Base-by-base conservation (phyloP, 1,140 invertebrate genomes). In the Neodiprion pinetum region DNA sequence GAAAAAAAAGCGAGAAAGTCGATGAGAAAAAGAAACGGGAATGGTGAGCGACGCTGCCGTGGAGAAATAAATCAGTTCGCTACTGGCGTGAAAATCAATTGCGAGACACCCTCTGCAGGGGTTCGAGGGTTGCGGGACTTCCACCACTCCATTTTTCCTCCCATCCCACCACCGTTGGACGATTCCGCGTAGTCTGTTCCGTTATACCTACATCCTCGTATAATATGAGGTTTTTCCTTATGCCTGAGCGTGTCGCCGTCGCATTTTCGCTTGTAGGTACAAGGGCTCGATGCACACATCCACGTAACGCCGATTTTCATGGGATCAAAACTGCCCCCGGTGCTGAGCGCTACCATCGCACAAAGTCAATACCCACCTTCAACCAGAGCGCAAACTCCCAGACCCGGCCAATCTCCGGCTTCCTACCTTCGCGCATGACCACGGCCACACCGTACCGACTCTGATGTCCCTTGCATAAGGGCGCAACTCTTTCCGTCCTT, bases 81-180 rank as follows among this genome's bases (percentile, higher is more conserved):
- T 40, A 84, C 78, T 78, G 79, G 81, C 80, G 84, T 81, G 83
- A 86, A 86, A 86, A 86, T 86, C 84, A 86, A 86, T 86, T 85
- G 82, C 77, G 80, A 84, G 81, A 82, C 82, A 83, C 80, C 78
- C 80, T 50, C 75, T 70, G 78, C 75, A 77, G 77, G 74, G 70
- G 75, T 73, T 49, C 47, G 72, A 71, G 49, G 66, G 72, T 74
- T 71, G 12, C 53, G 72, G 74, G 28, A 71, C 70, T n/a, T 74
- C 50, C 49, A 7, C n/a, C 9, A 40, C 40, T 71, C 70, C 49
- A 11, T 12, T 71, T 14, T 48, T 17, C 67, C 49, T 70, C 72
- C 5, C 10, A 11, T 49, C 12, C 67, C 9, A 61, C 9, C 65
- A n/a, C 21, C 53, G 21, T 47, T 49, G 10, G 61, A 23, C 12